Evolutionary conservation across 2,888 invertebrate genomes (phyloP), one percentile per base, ranked within the genome.

Genomic region (Ornithoptera alexandrae): DNA sequence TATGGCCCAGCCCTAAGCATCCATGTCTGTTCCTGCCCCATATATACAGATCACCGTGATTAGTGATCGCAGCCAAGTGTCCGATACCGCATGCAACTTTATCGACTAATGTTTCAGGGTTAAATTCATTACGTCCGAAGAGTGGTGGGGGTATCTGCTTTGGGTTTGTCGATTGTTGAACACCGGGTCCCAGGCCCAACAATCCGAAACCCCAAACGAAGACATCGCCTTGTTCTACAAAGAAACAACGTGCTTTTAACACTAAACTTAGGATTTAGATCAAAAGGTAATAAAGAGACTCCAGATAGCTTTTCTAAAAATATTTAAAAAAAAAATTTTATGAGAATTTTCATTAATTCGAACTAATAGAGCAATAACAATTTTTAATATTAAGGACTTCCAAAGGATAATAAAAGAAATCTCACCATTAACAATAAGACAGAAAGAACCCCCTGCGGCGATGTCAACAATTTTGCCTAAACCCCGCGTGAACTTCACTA

Each of bases 131-230:
- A 18, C 93, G 88, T 0, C 98, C 98, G 85, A 99, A 98, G 20
- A 99, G 88, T 0, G 96, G 93, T 6, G 95, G 90, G 6, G 98
- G 97, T 69, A 99, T 94, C 72, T 93, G 89, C 61, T 95, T 93
- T 0, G 99, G 98, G 71, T 87, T 90, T 0, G 87, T 80, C 0
- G 95, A 90, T 66, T 94, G 93, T 67, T 95, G 94, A 0, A 96
- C 95, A 67, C 94, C 92, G 0, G 98, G 98, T 0, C 99, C 99
- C 50, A 96, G 94, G 0, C 99, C 99, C 50, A 99, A 90, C 68
- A 98, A 93, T 50, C 99, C 99, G 84, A 94, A 98, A 7, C 99
- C 99, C 99, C 99, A 99, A 0, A 96, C 96, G 83, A 95, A 98
- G 0, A 97, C 97, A 39, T 97, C 93, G 0, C 98, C 98, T 72